phyloP scores from a whole-genome alignment of 2,797 vertebrate genomes.

The Parauchenoglanis ngamensis region DNA sequence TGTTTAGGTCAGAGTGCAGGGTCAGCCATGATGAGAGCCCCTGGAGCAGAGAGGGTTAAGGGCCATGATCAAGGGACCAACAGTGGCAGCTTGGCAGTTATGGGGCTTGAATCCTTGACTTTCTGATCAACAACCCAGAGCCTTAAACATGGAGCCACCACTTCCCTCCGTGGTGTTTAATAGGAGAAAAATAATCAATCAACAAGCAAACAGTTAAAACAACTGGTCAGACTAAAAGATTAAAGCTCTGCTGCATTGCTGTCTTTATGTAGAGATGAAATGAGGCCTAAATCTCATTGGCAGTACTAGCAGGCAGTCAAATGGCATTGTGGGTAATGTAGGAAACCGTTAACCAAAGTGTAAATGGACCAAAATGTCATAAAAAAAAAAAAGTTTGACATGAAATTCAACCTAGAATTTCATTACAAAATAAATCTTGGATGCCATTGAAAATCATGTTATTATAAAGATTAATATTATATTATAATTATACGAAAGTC shows the following conservation, averaged over 20 bases:
- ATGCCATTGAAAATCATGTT: not conserved
- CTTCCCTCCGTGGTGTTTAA: not conserved
- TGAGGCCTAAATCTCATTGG: not conserved
- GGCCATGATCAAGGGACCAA: too few species aligned
- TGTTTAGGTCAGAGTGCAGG: too few species aligned
- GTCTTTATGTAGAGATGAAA: not conserved
- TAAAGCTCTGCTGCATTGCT: not conserved
- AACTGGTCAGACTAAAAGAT: not conserved
- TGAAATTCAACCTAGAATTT: not conserved
- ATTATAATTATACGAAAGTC: too few species aligned
- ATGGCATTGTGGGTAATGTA: not conserved
- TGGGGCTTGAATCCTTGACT: too few species aligned
- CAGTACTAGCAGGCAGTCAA: too few species aligned
- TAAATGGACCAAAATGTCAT: not conserved
- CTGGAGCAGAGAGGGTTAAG: too few species aligned
- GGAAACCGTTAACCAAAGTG: not conserved
- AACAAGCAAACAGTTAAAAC: not conserved
- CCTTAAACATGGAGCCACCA: too few species aligned
- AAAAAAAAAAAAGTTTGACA: not conserved
- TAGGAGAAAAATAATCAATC: not conserved
- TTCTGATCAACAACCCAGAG: too few species aligned
- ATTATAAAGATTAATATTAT: not conserved
- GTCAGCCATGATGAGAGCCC: too few species aligned
- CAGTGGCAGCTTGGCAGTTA: too few species aligned
- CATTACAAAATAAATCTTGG: not conserved